Evolutionary conservation across 1,140 invertebrate genomes (phyloP).

Genomic region (Drosophila persimilis): DNA sequence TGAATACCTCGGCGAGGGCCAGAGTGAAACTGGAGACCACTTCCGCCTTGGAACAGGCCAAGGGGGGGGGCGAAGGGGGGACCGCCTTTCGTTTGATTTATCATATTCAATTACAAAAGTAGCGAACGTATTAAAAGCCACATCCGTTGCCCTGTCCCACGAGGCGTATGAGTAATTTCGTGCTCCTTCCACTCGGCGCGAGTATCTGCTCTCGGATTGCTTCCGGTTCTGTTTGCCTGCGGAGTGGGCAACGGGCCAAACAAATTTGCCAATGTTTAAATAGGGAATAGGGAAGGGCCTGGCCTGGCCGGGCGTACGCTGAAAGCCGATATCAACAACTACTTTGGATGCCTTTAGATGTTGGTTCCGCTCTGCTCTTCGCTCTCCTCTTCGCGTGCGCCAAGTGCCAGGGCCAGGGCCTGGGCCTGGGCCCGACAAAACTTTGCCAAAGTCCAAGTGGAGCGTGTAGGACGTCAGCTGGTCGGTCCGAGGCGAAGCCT

Average conservation of each 20-base stretch:
- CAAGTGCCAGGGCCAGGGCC: conserved; percentile 26
- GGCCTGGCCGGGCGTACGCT: conserved; percentile 32
- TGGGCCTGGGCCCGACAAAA: conserved; percentile 28
- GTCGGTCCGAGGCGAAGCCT: too few species aligned
- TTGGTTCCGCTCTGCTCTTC: conserved; percentile 10
- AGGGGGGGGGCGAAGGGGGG: conserved; percentile 1
- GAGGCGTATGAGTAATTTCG: conserved; percentile 73
- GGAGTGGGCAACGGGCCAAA: conserved; percentile 39
- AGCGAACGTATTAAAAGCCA: conserved; percentile 74
- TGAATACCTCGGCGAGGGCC: conserved; percentile 12
- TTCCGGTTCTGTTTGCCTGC: conserved; percentile 41
- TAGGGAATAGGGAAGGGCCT: conserved; percentile 23
- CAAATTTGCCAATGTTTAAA: conserved; percentile 57
- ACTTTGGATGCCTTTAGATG: conserved; percentile 41
- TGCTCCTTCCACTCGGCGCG: conserved; percentile 14
- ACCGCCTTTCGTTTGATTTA: conserved; percentile 68
- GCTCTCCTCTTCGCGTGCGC: conserved; percentile 53
- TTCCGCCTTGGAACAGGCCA: conserved; percentile 46
- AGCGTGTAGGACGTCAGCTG: conserved; percentile 67
- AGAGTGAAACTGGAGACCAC: conserved; percentile 50
- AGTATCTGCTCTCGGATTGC: conserved; percentile 5
- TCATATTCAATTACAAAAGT: conserved; percentile 82
- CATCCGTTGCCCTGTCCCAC: conserved; percentile 44
- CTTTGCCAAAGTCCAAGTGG: conserved; percentile 63
- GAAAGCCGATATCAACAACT: conserved; percentile 77